A percentile compares a stretch with the other conserved stretches of the same genome.
phyloP scores from a whole-genome alignment of 2,888 invertebrate species.

The Plemyria rubiginata region DNA sequence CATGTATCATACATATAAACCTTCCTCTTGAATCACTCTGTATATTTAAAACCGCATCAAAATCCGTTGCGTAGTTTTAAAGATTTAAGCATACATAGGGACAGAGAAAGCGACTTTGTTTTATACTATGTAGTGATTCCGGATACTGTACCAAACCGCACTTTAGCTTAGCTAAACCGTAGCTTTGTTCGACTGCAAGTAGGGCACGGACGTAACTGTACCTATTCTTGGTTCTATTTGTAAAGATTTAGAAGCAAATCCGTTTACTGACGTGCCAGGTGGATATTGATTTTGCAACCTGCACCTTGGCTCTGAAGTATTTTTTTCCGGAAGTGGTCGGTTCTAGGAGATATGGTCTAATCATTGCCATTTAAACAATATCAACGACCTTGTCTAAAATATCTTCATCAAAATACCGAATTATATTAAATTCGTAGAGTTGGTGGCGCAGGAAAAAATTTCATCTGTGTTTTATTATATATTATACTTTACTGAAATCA shows the following conservation, averaged over 20 bases:
- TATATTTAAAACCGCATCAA: too few species aligned
- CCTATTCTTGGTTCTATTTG: conserved; percentile 37
- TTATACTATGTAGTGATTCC: too few species aligned
- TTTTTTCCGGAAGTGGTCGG: too few species aligned
- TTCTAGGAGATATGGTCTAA: too few species aligned
- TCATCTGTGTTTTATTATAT: neutral
- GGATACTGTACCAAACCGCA: conserved; percentile 10
- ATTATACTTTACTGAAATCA: neutral
- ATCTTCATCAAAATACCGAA: too few species aligned
- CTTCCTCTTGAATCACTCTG: too few species aligned
- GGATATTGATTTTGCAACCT: neutral
- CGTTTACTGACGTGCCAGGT: conserved; percentile 11
- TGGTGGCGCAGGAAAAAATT: neutral
- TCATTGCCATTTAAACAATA: neutral
- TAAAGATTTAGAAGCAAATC: conserved; percentile 39
- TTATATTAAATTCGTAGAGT: neutral
- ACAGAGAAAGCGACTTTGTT: too few species aligned
- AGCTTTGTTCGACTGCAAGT: conserved; percentile 16
- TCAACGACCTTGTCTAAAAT: neutral
- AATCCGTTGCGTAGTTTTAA: too few species aligned
- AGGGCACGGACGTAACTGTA: conserved; percentile 26
- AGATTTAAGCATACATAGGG: too few species aligned
- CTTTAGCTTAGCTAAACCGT: conserved; percentile 14
- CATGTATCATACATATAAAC: too few species aligned
- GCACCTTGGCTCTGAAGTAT: conserved; percentile 2